A percentile compares a stretch with the other conserved stretches of the same genome.
Evolutionary conservation across 2,113 vertebrate genomes (phyloP).

Genomic region (Cepphus grylle): DNA sequence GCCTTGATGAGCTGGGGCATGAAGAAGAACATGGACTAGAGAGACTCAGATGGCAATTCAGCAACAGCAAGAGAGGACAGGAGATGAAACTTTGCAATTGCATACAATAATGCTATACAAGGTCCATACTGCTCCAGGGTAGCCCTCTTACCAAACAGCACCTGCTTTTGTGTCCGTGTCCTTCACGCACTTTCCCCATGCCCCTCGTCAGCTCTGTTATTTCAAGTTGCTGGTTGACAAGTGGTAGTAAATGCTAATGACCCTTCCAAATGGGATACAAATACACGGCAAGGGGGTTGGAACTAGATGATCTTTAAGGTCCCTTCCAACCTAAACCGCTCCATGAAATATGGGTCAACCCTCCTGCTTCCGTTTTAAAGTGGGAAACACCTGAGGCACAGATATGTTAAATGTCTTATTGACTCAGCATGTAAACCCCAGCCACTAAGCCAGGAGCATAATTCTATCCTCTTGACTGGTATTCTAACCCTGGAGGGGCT

Average conservation of each 20-base stretch:
- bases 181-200: background rate
- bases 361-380: background rate
- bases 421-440: background rate
- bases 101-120: background rate
- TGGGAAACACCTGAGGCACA: background rate
- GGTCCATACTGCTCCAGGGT: background rate
- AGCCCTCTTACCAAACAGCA: background rate
- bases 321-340: too few species aligned
- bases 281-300: background rate
- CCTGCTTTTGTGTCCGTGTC: background rate
- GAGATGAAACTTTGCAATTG: background rate
- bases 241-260: background rate
- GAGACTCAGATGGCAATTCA: background rate
- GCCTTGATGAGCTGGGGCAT: background rate
- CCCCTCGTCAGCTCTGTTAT: background rate
- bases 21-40: background rate
- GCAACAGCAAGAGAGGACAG: background rate
- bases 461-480: background rate
- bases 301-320: too few species aligned
- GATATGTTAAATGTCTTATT: background rate
- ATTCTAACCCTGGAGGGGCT: background rate
- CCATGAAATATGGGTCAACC: background rate
- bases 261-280: slow-evolving; percentile 9
- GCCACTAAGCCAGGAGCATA: background rate
- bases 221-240: background rate